Evolutionary conservation across 2,113 vertebrate species (phyloP).

Genomic region (Dromaius novaehollandiae): DNA sequence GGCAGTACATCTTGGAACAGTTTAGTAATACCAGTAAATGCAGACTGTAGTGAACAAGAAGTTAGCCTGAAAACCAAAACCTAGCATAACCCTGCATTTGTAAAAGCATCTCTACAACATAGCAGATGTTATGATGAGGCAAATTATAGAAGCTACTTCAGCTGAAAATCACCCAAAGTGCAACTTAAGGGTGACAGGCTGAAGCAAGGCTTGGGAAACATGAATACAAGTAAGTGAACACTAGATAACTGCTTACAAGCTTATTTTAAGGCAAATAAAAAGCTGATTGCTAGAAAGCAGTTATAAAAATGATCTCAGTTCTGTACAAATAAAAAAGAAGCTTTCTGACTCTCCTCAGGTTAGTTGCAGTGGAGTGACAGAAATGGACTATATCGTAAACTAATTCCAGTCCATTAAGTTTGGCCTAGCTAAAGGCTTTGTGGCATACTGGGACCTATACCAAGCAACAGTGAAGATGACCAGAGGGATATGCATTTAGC

Average conservation of each 20-base stretch:
- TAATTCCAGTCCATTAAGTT: constrained; percentile 71
- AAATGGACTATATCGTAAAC: constrained; percentile 41
- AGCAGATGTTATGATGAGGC: constrained; percentile 53
- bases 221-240: constrained; percentile 56
- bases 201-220: constrained; percentile 59
- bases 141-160: constrained; percentile 57
- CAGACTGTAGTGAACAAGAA: constrained; percentile 51
- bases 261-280: constrained; percentile 85
- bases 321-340: constrained; percentile 69
- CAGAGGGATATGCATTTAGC: background rate
- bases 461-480: constrained; percentile 51
- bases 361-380: constrained; percentile 48
- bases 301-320: constrained; percentile 70
- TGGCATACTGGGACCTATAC: constrained; percentile 53
- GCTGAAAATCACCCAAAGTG: constrained; percentile 47
- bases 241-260: constrained; percentile 74
- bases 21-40: constrained; percentile 63
- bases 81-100: constrained; percentile 53
- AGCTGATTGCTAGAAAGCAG: constrained; percentile 79
- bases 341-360: constrained; percentile 21
- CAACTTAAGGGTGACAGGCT: constrained; percentile 24
- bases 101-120: constrained; percentile 60
- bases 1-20: constrained; percentile 54
- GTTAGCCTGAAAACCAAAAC: constrained; percentile 67
- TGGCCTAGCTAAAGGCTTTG: constrained; percentile 78